Conservation (phyloP, 1,140 invertebrate species). For the Pachyrhynchus sulphureomaculatus region DNA sequence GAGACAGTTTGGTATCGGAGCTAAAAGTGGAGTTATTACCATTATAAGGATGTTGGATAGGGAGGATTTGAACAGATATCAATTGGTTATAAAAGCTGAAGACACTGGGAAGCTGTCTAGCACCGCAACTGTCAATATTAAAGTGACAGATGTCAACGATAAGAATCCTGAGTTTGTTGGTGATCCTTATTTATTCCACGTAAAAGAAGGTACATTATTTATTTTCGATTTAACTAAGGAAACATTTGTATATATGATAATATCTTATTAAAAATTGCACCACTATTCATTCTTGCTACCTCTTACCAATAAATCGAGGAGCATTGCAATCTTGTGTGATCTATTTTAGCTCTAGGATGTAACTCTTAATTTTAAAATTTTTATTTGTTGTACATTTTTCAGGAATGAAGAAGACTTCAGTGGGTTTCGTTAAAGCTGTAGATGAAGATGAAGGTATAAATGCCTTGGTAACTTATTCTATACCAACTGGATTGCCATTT, state of each 20-base stretch:
- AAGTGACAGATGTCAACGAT: constrained; percentile 88
- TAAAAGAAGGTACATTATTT: constrained; percentile 67
- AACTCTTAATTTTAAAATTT: no score
- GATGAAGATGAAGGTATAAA: constrained; percentile 79
- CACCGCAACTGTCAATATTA: constrained; percentile 82
- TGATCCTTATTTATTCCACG: constrained; percentile 75
- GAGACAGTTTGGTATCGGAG: constrained; percentile 79
- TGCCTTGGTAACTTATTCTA: constrained; percentile 65
- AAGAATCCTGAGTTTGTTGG: constrained; percentile 82
- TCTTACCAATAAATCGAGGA: no score
- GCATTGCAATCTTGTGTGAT: no score
- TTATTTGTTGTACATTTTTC: no score
- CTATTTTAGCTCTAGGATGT: no score
- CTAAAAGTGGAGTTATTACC: constrained; percentile 77
- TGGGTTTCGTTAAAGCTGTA: constrained; percentile 79
- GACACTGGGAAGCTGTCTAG: constrained; percentile 80
- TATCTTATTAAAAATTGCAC: no score
- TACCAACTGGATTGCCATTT: constrained; percentile 78
- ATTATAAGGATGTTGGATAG: constrained; percentile 82
- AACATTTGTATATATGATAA: no score
- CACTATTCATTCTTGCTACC: no score
- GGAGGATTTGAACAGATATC: constrained; percentile 82
- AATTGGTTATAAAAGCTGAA: constrained; percentile 81
- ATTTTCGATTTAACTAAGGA: neutral
- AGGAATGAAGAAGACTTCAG: constrained; percentile 61